Evolutionary conservation across 2,113 vertebrate genomes (phyloP).

Genomic region (Natator depressus): DNA sequence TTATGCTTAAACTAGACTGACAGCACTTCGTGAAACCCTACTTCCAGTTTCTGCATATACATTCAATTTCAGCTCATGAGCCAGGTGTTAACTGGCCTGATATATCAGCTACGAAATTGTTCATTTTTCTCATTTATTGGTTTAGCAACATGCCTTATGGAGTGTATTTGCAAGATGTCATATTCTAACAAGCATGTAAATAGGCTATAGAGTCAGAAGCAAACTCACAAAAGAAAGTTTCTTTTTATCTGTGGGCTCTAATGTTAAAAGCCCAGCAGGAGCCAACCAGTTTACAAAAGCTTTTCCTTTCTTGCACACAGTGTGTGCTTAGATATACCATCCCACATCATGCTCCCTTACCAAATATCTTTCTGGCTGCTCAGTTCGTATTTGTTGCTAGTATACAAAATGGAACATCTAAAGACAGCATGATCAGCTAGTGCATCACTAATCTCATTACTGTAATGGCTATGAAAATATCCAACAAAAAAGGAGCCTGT

Average conservation of each 20-base stretch:
- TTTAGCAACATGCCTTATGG: conserved; percentile 56
- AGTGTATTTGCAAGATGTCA: conserved; percentile 71
- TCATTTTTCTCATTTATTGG: conserved; percentile 72
- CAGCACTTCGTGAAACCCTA: conserved; percentile 21
- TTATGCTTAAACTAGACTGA: conserved; percentile 42
- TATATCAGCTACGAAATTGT: conserved; percentile 62
- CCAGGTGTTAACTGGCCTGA: conserved; percentile 47
- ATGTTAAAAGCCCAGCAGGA: conserved; percentile 76
- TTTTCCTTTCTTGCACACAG: conserved; percentile 56
- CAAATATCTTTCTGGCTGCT: conserved; percentile 78
- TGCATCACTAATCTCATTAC: conserved; percentile 82
- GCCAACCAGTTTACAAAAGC: conserved; percentile 75
- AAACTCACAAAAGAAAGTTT: conserved; percentile 68
- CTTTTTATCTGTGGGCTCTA: conserved; percentile 48
- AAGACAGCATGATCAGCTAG: conserved; percentile 72
- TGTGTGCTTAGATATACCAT: conserved; percentile 60
- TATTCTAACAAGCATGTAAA: conserved; percentile 73
- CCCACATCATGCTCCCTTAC: conserved; percentile 50
- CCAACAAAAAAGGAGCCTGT: conserved; percentile 66
- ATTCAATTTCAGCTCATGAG: conserved; percentile 57
- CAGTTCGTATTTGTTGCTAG: conserved; percentile 80
- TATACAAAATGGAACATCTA: conserved; percentile 52
- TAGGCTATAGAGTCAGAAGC: conserved; percentile 48
- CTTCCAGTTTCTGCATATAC: conserved; percentile 67
- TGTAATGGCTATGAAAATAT: conserved; percentile 74